These are phyloP conservation scores for Edolisoma coerulescens DNA, from an alignment of 2,113 vertebrate genomes.

Conservation along the genomic window DNA sequence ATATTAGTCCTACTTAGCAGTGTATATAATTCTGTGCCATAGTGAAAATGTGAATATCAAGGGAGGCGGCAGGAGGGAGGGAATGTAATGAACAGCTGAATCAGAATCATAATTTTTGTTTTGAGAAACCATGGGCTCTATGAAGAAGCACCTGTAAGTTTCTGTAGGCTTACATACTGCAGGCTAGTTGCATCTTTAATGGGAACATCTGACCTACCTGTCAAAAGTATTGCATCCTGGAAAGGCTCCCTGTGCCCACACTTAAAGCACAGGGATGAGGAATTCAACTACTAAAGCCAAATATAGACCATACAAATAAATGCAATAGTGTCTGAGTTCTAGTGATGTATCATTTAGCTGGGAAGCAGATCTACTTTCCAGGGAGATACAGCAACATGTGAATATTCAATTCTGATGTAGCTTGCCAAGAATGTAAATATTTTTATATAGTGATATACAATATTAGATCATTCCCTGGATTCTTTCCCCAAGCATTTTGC, in stretches of 20 bases:
- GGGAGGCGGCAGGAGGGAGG: fast-evolving
- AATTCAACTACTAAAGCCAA: neutral
- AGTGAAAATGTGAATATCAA: neutral
- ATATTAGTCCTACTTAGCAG: neutral
- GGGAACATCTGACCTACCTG: neutral
- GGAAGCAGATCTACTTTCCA: neutral
- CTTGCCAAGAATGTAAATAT: conserved; percentile 2
- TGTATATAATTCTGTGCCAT: neutral
- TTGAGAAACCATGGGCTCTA: neutral
- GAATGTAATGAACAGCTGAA: neutral
- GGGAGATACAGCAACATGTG: neutral
- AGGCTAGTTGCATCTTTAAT: neutral
- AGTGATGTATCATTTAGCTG: neutral
- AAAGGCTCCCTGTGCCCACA: neutral
- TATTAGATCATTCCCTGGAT: neutral
- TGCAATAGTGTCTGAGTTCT: neutral
- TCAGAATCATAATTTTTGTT: neutral
- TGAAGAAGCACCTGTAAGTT: neutral
- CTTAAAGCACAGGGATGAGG: neutral
- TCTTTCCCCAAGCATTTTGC: neutral
- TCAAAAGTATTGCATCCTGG: neutral
- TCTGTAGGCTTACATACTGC: neutral
- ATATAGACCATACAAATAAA: neutral
- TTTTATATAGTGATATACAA: neutral
- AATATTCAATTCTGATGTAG: neutral